A percentile compares a stretch with the other conserved stretches of the same genome.
phyloP scores from a whole-genome alignment of 1,140 invertebrate species.

The Venturia canescens region DNA sequence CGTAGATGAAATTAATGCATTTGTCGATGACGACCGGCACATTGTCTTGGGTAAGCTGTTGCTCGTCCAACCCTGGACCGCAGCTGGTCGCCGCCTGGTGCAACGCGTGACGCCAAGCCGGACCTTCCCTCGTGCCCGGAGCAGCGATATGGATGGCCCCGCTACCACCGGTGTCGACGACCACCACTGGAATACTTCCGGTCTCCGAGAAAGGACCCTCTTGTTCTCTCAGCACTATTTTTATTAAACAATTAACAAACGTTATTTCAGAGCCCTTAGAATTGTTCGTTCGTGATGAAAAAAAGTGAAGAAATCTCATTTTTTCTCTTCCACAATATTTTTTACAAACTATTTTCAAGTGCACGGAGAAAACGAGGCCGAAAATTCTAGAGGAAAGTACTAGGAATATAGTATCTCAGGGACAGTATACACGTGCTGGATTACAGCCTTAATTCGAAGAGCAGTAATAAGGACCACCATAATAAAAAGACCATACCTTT shows the following conservation, averaged over 20 bases:
- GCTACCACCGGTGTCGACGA: slow-evolving; percentile 66
- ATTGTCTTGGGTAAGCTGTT: slow-evolving; percentile 91
- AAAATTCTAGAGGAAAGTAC: too few relatives aligned
- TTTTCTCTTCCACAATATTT: too few relatives aligned
- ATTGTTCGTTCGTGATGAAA: too few relatives aligned
- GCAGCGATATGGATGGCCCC: slow-evolving; percentile 70
- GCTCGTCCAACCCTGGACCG: slow-evolving; percentile 86
- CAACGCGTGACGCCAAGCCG: slow-evolving; percentile 84
- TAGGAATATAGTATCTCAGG: too few relatives aligned
- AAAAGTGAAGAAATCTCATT: too few relatives aligned
- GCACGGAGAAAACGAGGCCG: too few relatives aligned
- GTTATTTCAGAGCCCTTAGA: too few relatives aligned
- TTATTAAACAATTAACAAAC: slow-evolving; percentile 65
- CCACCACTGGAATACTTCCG: slow-evolving; percentile 63
- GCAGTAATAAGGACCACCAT: too few relatives aligned
- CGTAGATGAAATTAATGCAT: slow-evolving; percentile 92
- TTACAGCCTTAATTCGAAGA: too few relatives aligned
- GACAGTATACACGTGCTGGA: too few relatives aligned
- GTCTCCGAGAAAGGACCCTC: slow-evolving; percentile 66
- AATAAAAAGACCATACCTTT: too few relatives aligned
- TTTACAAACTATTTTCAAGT: too few relatives aligned
- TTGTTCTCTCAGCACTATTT: slow-evolving; percentile 67
- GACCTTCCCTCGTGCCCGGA: slow-evolving; percentile 67
- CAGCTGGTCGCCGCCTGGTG: slow-evolving; percentile 86
- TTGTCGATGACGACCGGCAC: slow-evolving; percentile 93